These are phyloP conservation scores for Tineola bisselliella DNA, from an alignment of 2,888 invertebrate genomes.

Conservation along the genomic window DNA sequence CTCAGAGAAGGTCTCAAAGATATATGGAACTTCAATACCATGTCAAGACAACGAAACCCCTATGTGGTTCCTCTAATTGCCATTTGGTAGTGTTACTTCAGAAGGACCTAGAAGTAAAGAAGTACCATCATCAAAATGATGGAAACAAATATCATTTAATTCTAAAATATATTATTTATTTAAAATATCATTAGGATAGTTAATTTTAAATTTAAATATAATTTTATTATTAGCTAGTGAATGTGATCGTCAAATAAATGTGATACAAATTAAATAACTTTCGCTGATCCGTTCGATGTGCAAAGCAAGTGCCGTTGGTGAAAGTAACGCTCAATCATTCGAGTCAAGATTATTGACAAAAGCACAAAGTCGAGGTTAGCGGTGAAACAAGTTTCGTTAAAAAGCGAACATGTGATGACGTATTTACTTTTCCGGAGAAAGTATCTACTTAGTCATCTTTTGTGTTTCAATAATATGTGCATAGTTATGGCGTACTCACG, in stretches of 20 bases:
- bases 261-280: neutral
- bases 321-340: conserved; percentile 41
- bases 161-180: no score
- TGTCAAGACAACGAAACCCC: no score
- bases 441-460: neutral
- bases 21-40: no score
- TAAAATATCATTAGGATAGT: no score
- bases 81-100: no score
- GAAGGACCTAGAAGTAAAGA: no score
- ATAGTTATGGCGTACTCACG: neutral
- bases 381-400: conserved; percentile 45
- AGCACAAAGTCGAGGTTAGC: conserved; percentile 40
- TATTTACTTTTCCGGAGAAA: conserved; percentile 5
- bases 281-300: neutral
- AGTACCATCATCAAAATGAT: no score
- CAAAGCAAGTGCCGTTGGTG: conserved; percentile 25
- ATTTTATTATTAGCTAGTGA: no score
- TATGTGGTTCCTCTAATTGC: no score
- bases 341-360: conserved; percentile 35
- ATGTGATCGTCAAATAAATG: neutral
- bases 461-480: neutral
- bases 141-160: no score
- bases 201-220: no score
- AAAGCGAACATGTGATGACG: conserved; percentile 18
- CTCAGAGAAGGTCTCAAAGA: no score